These are phyloP conservation scores for Drosophila baimaii DNA, from an alignment of 1,140 invertebrate species.

Conservation along the genomic window DNA sequence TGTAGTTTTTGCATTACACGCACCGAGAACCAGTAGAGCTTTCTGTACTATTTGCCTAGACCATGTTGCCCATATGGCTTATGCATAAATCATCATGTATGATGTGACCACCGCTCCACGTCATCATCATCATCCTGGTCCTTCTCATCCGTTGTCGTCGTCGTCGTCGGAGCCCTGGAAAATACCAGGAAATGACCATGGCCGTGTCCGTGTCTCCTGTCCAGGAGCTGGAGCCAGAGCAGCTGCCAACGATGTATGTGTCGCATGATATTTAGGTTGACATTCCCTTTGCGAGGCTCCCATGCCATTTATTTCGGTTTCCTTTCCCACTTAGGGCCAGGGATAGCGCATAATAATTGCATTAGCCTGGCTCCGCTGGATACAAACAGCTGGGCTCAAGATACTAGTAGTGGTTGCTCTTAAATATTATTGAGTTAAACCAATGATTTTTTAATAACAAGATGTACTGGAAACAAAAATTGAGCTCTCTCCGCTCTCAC, in stretches of 20 bases:
- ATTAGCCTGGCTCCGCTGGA: constrained; percentile 17
- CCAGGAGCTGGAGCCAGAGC: constrained; percentile 31
- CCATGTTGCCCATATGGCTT: constrained; percentile 59
- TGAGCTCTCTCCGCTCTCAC: too few relatives aligned
- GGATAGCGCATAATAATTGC: constrained; percentile 36
- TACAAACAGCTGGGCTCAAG: neutral
- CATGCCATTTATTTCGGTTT: constrained; percentile 36
- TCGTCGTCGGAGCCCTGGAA: constrained; percentile 13
- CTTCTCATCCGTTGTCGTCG: neutral
- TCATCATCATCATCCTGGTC: constrained; percentile 43
- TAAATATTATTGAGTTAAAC: neutral
- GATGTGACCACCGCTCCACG: constrained; percentile 50
- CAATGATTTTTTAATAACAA: too few relatives aligned
- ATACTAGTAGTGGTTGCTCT: neutral
- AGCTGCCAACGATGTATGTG: constrained; percentile 38
- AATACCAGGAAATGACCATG: constrained; percentile 50
- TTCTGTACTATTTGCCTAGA: constrained; percentile 45
- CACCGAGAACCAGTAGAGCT: constrained; percentile 9
- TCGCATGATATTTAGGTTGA: constrained; percentile 51
- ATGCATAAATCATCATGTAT: constrained; percentile 71
- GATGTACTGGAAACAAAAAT: too few relatives aligned
- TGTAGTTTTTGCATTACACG: constrained; percentile 31
- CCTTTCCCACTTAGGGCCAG: constrained; percentile 11
- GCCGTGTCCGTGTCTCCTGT: constrained; percentile 21
- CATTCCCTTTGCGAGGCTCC: constrained; percentile 36